phyloP scores from a whole-genome alignment of 37 sponge, comb jelly and placozoan genomes.

The Ianthella basta region DNA sequence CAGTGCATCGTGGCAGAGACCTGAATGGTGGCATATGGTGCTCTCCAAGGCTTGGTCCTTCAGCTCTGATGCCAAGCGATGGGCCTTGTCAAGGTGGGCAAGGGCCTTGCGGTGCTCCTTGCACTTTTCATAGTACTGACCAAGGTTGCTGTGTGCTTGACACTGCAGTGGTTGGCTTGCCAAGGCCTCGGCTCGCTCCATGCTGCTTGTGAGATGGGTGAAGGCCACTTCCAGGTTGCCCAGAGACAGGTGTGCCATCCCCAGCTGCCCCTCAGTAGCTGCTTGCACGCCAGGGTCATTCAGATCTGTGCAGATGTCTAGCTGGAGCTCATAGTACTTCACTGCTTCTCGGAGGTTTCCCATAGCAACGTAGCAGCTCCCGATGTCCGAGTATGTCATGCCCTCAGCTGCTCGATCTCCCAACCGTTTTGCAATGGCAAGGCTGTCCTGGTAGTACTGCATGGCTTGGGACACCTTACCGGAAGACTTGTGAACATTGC shows the following conservation, averaged over 20 bases:
- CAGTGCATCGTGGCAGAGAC: slow-evolving; percentile 79
- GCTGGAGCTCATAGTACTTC: slow-evolving; percentile 68
- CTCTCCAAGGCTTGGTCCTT: slow-evolving; percentile 68
- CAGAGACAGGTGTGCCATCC: slow-evolving; percentile 82
- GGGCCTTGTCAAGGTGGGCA: slow-evolving; percentile 53
- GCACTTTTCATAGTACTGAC: slow-evolving; percentile 62
- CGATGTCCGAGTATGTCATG: slow-evolving; percentile 85
- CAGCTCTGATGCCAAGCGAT: slow-evolving; percentile 68
- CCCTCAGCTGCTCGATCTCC: slow-evolving; percentile 83
- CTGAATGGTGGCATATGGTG: slow-evolving; percentile 83
- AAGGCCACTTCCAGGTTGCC: slow-evolving; percentile 67
- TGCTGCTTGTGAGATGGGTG: slow-evolving; percentile 66
- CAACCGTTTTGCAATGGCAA: slow-evolving; percentile 65
- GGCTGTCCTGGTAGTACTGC: slow-evolving; percentile 72
- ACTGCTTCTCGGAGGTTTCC: slow-evolving; percentile 89
- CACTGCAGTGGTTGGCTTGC: slow-evolving; percentile 58
- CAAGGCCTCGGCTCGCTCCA: slow-evolving; percentile 75
- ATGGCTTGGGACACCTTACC: slow-evolving; percentile 88
- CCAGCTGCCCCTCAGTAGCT: slow-evolving; percentile 82
- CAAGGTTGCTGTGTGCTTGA: slow-evolving; percentile 85
- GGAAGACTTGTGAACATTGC: slow-evolving; percentile 75
- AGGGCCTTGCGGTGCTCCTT: slow-evolving; percentile 64
- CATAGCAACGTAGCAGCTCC: slow-evolving; percentile 85
- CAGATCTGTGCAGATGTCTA: slow-evolving; percentile 63
- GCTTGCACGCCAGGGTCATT: slow-evolving; percentile 67